Conservation (phyloP, 2,888 invertebrate species). For the Clusia tigrina region DNA sequence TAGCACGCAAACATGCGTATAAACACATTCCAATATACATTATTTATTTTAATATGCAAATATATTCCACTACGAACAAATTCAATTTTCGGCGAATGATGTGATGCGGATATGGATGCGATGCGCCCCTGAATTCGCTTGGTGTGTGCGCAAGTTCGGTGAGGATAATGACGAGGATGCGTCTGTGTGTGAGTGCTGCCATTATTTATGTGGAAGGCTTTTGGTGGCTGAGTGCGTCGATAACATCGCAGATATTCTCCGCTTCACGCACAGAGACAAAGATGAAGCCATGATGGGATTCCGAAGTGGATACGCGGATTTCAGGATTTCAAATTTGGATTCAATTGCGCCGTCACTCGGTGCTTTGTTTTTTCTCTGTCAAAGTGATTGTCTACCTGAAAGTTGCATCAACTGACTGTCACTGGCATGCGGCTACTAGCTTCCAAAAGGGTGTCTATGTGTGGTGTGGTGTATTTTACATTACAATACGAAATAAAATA, state of each 20-base stretch:
- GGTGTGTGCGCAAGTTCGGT: background rate
- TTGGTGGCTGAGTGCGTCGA: constrained; percentile 24
- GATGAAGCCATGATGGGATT: constrained; percentile 46
- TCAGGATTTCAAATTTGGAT: constrained; percentile 21
- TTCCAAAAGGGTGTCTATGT: background rate
- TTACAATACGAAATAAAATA: constrained; percentile 6
- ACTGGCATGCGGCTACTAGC: background rate
- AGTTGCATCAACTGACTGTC: background rate
- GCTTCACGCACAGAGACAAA: constrained; percentile 34
- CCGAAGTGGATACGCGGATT: constrained; percentile 40
- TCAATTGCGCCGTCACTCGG: background rate
- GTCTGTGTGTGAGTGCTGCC: constrained; percentile 9
- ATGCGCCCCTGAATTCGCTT: background rate
- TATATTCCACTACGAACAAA: constrained; percentile 43
- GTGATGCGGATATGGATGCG: constrained; percentile 17
- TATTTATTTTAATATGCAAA: constrained; percentile 47
- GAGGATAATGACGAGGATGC: constrained; percentile 14
- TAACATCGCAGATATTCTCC: constrained; percentile 32
- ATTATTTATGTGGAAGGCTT: constrained; percentile 9
- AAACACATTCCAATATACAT: constrained; percentile 21
- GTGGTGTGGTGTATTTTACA: constrained; percentile 5
- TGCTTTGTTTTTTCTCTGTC: background rate
- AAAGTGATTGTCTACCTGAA: background rate
- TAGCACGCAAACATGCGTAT: constrained; percentile 21
- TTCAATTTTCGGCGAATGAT: constrained; percentile 39